Base-by-base conservation (phyloP, 2,888 invertebrate species). In the Tachina grossa region DNA sequence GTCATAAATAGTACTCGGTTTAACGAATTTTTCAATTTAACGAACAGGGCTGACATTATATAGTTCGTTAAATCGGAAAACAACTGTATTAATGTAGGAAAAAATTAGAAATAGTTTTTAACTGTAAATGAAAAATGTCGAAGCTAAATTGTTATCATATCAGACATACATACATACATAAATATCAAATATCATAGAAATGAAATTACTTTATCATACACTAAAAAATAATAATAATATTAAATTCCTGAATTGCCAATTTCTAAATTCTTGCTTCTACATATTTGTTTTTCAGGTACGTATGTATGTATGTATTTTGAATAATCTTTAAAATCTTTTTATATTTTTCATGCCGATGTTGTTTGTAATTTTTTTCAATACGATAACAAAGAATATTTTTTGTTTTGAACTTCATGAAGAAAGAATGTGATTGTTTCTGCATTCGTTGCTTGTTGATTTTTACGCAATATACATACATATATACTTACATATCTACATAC, bases 371-470 rank as follows among this genome's bases (percentile, higher is more conserved):
- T 57, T 22, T 43, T 66, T 57, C n/a, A n/a, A n/a, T n/a, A n/a
- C n/a, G 59, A 22, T 45, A 71, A 83, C 76, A 83, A 76, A 78
- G 59, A 83, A 51, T 14, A 43, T 53, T 65, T 77, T 41, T 75
- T 78, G 71, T 77, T 72, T 72, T 45, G 16, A 61, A 39, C 8
- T 59, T 55, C 31, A 51, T 19, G n/a, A n/a, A 49, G 19, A 85
- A 85, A 69, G 78, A 74, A 53, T 57, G n/a, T 31, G 51, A 63
- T 85, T 85, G 85, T 85, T 85, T 51, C 39, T 45, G n/a, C 10
- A 43, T 55, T 39, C 10, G 10, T 49, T 19, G 43, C 14, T 53
- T 22, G 14, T 47, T 45, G 13, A 22, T 49, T n/a, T 31, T 11
- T 11, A 39, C 39, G 22, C n/a, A 45, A 5, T 1, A 10, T 9